phyloP scores from a whole-genome alignment of 2,888 invertebrate species.

The Pandemis corylana region DNA sequence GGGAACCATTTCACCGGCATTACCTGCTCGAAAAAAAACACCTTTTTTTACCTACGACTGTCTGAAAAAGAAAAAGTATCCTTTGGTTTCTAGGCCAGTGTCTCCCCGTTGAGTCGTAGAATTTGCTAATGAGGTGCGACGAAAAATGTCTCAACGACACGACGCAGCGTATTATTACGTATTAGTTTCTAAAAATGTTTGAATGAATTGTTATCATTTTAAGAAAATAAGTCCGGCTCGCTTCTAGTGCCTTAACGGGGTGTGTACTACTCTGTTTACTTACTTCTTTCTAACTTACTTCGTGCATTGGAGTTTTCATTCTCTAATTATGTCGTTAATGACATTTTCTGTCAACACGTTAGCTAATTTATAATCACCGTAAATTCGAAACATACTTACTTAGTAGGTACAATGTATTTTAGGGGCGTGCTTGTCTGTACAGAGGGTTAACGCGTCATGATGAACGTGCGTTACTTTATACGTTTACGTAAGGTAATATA shows the following conservation, averaged over 20 bases:
- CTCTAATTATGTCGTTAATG: no score
- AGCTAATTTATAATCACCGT: no score
- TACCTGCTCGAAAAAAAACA: slow-evolving; percentile 54
- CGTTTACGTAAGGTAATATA: slow-evolving; percentile 29
- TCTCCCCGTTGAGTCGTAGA: neutral
- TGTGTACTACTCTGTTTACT: no score
- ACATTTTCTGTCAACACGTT: no score
- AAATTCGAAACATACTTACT: no score
- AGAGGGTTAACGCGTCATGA: slow-evolving; percentile 21
- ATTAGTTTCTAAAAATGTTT: neutral
- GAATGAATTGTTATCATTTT: no score
- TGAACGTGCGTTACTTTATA: slow-evolving; percentile 11
- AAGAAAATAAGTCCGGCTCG: no score
- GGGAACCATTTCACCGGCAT: slow-evolving; percentile 73
- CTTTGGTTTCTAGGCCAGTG: neutral
- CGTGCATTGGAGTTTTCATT: no score
- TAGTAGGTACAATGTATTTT: slow-evolving; percentile 1
- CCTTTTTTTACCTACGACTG: slow-evolving; percentile 40
- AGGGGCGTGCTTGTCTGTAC: slow-evolving; percentile 4
- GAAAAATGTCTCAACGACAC: neutral
- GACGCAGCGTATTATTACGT: no score
- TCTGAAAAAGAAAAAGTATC: slow-evolving; percentile 1
- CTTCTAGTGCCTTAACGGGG: no score
- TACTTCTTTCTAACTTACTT: no score
- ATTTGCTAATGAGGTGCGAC: neutral